Conservation (phyloP, 1,140 invertebrate genomes). For the Pemphigus obesinymphae region DNA sequence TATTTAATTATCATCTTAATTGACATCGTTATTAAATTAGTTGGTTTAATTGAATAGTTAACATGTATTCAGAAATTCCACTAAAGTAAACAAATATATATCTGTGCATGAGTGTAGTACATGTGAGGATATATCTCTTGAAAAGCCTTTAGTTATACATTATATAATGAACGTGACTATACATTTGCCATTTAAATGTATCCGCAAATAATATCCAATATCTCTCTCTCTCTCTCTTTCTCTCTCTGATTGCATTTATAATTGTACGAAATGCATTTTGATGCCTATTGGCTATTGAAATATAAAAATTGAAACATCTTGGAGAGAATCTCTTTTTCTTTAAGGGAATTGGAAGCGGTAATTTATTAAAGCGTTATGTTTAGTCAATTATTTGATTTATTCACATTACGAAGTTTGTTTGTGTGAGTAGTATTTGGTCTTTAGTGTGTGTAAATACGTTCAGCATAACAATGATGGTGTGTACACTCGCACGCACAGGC, state of each 20-base stretch:
- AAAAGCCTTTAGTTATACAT: neutral
- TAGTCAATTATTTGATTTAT: too few species aligned
- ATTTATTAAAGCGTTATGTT: too few species aligned
- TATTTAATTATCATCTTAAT: neutral
- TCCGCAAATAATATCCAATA: neutral
- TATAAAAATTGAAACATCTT: too few species aligned
- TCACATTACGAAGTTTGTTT: too few species aligned
- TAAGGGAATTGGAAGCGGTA: too few species aligned
- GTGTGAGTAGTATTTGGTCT: too few species aligned
- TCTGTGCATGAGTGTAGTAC: neutral
- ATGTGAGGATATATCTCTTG: neutral
- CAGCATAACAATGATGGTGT: too few species aligned
- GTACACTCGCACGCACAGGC: too few species aligned
- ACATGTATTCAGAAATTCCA: neutral
- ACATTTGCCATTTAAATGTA: neutral
- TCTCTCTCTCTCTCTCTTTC: too few species aligned
- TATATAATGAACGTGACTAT: neutral
- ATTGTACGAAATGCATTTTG: neutral
- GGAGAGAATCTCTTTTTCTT: too few species aligned
- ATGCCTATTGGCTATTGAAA: too few species aligned
- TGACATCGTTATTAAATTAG: neutral
- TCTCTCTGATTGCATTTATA: neutral
- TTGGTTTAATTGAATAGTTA: neutral
- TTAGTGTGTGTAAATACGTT: too few species aligned
- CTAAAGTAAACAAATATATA: neutral